Evolutionary conservation across 1,140 invertebrate species (phyloP).

Genomic region (Drosophila prosaltans): DNA sequence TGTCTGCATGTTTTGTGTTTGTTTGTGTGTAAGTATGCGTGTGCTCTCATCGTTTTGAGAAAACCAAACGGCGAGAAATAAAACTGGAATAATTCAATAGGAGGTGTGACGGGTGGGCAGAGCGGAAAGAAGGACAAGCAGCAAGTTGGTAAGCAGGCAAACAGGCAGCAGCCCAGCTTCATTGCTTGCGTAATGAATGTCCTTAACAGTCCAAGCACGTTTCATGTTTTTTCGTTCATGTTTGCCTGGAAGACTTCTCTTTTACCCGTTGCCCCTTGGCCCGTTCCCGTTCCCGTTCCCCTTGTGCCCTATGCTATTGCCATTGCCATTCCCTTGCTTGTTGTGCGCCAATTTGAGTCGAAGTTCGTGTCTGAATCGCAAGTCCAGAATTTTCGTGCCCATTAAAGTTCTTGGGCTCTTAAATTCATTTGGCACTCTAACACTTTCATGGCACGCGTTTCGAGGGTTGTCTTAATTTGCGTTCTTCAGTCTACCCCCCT

Average conservation of each 20-base stretch:
- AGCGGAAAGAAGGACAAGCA: neutral
- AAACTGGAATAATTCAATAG: constrained; percentile 75
- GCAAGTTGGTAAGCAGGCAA: neutral
- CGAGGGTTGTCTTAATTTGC: constrained; percentile 61
- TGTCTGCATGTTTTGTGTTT: neutral
- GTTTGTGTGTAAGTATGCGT: constrained; percentile 30
- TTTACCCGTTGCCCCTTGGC: neutral
- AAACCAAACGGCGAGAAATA: constrained; percentile 64
- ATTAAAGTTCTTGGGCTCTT: constrained; percentile 61
- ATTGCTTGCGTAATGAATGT: constrained; percentile 76
- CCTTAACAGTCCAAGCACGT: constrained; percentile 73
- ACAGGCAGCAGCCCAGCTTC: constrained; percentile 37
- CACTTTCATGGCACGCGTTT: constrained; percentile 61
- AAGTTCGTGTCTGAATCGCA: constrained; percentile 35
- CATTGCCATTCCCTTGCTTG: neutral
- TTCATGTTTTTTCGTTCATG: constrained; percentile 73
- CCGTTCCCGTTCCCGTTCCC: neutral
- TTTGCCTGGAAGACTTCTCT: constrained; percentile 52
- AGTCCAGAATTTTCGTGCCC: constrained; percentile 38
- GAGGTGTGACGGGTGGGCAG: constrained; percentile 31
- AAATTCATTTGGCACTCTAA: constrained; percentile 64
- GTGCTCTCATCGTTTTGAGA: constrained; percentile 24
- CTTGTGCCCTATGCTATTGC: neutral
- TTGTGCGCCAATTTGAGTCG: constrained; percentile 64
- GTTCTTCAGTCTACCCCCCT: neutral